Conservation (phyloP, 2,888 invertebrate species). For the Geotrupes spiniger region DNA sequence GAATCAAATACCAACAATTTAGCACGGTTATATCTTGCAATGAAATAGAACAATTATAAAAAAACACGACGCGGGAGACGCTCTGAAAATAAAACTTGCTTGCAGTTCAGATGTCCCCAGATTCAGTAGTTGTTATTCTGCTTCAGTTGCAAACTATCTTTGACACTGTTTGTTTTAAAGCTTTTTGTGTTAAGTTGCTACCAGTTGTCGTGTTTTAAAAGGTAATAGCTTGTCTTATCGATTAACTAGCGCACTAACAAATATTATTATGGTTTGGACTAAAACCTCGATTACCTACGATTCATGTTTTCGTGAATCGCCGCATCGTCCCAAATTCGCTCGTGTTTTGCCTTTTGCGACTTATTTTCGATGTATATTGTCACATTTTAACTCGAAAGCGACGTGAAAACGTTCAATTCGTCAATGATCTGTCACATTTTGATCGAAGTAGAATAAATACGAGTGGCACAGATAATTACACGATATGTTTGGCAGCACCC, state of each 20-base stretch:
- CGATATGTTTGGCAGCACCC: constrained; percentile 33
- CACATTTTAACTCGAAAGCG: constrained; percentile 5
- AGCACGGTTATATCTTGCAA: constrained; percentile 7
- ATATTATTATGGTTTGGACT: constrained; percentile 17
- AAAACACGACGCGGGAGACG: constrained; percentile 48
- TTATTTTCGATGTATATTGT: not conserved
- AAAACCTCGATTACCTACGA: constrained; percentile 15
- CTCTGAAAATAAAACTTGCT: constrained; percentile 50
- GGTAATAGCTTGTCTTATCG: not conserved
- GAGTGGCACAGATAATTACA: constrained; percentile 24
- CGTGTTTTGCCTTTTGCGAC: constrained; percentile 11
- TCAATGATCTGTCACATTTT: not conserved
- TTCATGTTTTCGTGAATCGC: constrained; percentile 32
- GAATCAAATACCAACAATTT: no score
- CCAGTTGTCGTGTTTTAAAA: no score
- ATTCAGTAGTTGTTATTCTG: constrained; percentile 40
- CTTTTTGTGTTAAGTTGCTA: constrained; percentile 9
- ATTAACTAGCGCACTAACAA: constrained; percentile 9
- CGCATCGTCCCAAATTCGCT: constrained; percentile 7
- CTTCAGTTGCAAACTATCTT: constrained; percentile 43
- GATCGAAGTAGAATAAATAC: not conserved
- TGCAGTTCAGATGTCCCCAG: constrained; percentile 49
- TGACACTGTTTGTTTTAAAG: constrained; percentile 36
- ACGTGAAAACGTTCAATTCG: not conserved
- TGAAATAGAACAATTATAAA: constrained; percentile 37